These are phyloP conservation scores for Plagodis dolabraria DNA, from an alignment of 2,888 invertebrate species.

Conservation along the genomic window DNA sequence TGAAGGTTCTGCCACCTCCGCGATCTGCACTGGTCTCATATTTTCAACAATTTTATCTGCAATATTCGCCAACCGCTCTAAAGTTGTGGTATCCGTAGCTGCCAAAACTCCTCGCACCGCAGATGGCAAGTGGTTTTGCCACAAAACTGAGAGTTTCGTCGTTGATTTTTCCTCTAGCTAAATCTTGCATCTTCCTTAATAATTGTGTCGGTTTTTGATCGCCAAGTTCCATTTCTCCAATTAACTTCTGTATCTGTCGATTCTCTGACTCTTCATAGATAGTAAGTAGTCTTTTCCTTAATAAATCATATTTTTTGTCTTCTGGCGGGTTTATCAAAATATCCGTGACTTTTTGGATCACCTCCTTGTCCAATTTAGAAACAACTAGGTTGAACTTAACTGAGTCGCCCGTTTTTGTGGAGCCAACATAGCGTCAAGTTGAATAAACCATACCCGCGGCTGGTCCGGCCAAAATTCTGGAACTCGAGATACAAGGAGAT, in stretches of 20 bases:
- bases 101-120: not conserved
- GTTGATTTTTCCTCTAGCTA: slow-evolving; percentile 20
- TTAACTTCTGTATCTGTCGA: slow-evolving; percentile 11
- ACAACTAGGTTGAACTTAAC: not conserved
- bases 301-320: slow-evolving; percentile 22
- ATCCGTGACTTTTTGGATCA: not conserved
- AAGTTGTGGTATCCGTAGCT: not conserved
- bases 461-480: too few relatives aligned
- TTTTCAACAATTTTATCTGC: slow-evolving; percentile 13
- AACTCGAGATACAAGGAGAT: too few relatives aligned
- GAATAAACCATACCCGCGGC: too few relatives aligned
- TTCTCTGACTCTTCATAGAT: slow-evolving; percentile 27
- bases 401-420: too few relatives aligned
- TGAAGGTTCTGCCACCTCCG: not conserved
- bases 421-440: too few relatives aligned
- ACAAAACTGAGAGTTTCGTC: slow-evolving; percentile 18
- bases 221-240: slow-evolving; percentile 29
- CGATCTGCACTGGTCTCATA: not conserved
- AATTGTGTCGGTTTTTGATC: slow-evolving; percentile 32
- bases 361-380: not conserved
- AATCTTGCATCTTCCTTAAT: slow-evolving; percentile 28
- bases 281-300: slow-evolving; percentile 16
- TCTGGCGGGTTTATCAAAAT: slow-evolving; percentile 23
- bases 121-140: slow-evolving; percentile 19
- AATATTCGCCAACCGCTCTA: slow-evolving; percentile 2